Base-by-base conservation (phyloP, 2,888 invertebrate species). In the Neoaliturus tenellus region DNA sequence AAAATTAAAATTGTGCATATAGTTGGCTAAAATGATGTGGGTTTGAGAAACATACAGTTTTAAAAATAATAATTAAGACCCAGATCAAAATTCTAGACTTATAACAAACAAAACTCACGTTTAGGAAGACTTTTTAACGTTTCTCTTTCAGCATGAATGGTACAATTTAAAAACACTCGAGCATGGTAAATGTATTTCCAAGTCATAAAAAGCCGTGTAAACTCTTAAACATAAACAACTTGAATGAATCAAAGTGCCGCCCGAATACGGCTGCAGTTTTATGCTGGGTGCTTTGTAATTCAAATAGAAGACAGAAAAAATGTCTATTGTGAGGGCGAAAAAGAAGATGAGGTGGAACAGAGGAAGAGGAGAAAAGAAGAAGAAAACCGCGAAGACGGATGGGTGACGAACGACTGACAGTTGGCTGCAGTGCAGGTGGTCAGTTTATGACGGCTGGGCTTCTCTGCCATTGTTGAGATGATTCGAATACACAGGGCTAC, bases 301-400 rank as follows among this genome's bases (percentile, higher is more conserved):
- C 55, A 55, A 55, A 55, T 55, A 8, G 6, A 55, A 23, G 25
- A 5, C 5, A 48, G 5, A 55, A 75, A 41, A 75, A 75, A 41
- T 20, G 5, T 3, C 28, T 28, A 44, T 44, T 44, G 35, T 73
- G n/a, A 23, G 44, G 25, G 31, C 17, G 5, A 41, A 44, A 35
- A 75, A 75, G 44, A n/a, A 41, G 75, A 35, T 55, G 55, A 55
- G 25, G 55, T 55, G 55, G 25, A 55, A 25, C 55, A 55, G 55
- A 55, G 12, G 55, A 55, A 55, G 25, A 55, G 25, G 55, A 55
- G 12, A 25, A 55, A 55, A 25, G 12, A 55, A 3, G 55, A n/a
- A 10, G 73, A 28, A 28, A 1, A 5, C 33, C 2, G 39, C 33
- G 17, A 8, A 71, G 35, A 71, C 23, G 2, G 71, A 33, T 12